These are phyloP conservation scores for Trichonephila inaurata DNA, from an alignment of 1,140 invertebrate species.

Conservation along the genomic window DNA sequence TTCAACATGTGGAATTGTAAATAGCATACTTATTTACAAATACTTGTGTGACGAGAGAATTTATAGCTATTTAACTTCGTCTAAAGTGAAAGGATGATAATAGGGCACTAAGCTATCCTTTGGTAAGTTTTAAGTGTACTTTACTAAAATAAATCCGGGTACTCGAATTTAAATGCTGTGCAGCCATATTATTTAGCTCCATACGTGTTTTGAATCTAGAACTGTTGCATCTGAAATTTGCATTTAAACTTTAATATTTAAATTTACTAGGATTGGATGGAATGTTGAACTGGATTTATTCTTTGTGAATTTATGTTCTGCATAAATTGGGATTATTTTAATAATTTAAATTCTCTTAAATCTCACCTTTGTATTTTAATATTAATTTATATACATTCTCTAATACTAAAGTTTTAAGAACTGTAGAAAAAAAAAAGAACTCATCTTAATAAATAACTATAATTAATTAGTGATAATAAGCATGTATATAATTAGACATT, in stretches of 20 bases:
- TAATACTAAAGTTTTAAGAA: too few relatives aligned
- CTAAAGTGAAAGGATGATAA: background rate
- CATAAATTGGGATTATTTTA: background rate
- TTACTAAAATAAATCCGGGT: slow-evolving; percentile 7
- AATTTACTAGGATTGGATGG: background rate
- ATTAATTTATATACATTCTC: too few relatives aligned
- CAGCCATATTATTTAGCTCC: background rate
- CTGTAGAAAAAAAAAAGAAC: too few relatives aligned
- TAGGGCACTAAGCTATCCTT: background rate
- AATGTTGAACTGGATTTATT: background rate
- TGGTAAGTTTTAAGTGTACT: background rate
- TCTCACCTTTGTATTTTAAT: too few relatives aligned
- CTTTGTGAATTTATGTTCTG: background rate
- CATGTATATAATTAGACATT: too few relatives aligned
- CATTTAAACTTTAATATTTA: background rate
- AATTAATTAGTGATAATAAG: too few relatives aligned
- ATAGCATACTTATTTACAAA: background rate
- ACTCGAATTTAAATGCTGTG: background rate
- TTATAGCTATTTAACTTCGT: background rate
- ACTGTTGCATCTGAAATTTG: slow-evolving; percentile 23
- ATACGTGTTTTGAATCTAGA: background rate
- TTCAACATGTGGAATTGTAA: background rate
- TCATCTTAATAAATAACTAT: too few relatives aligned
- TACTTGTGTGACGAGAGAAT: background rate
- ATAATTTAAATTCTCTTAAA: too few relatives aligned